A percentile compares a stretch with the other conserved stretches of the same genome.
Conservation (phyloP, 1,140 invertebrate species). For the Contarinia nasturtii region DNA sequence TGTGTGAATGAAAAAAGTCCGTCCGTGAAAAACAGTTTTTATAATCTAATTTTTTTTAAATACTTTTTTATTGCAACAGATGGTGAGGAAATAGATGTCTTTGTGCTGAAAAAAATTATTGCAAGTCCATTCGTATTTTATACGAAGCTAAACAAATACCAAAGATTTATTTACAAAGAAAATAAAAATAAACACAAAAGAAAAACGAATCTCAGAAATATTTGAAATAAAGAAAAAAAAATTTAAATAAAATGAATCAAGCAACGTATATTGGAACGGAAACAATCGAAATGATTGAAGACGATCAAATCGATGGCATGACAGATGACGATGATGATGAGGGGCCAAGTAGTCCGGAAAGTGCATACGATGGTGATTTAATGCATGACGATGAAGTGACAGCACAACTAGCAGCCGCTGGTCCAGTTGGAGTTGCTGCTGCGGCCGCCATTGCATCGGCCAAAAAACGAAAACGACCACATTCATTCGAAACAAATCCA, state of each 20-base stretch:
- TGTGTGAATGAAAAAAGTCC: no score
- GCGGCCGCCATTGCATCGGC: slow-evolving; percentile 91
- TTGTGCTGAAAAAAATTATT: no score
- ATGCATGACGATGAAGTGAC: slow-evolving; percentile 82
- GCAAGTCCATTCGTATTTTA: no score
- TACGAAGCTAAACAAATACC: no score
- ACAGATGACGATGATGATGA: slow-evolving; percentile 66
- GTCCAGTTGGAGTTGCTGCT: slow-evolving; percentile 90
- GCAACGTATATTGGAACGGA: neutral
- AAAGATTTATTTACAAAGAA: no score
- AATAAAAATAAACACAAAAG: no score
- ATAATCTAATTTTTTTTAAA: no score
- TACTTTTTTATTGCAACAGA: no score
- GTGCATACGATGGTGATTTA: slow-evolving; percentile 53
- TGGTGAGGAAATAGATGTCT: no score
- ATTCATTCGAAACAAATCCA: slow-evolving; percentile 95
- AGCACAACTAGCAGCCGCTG: slow-evolving; percentile 84
- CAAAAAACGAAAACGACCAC: slow-evolving; percentile 85
- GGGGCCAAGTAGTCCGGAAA: slow-evolving; percentile 45
- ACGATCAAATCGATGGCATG: slow-evolving; percentile 37
- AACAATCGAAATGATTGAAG: slow-evolving; percentile 30
- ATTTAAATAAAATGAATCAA: neutral
- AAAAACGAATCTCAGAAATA: no score
- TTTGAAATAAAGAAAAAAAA: no score
- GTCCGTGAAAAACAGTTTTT: no score